Evolutionary conservation across 1,140 invertebrate species (phyloP), one percentile per base, ranked within the genome.

Genomic region (Carcinoscorpius rotundicauda): DNA sequence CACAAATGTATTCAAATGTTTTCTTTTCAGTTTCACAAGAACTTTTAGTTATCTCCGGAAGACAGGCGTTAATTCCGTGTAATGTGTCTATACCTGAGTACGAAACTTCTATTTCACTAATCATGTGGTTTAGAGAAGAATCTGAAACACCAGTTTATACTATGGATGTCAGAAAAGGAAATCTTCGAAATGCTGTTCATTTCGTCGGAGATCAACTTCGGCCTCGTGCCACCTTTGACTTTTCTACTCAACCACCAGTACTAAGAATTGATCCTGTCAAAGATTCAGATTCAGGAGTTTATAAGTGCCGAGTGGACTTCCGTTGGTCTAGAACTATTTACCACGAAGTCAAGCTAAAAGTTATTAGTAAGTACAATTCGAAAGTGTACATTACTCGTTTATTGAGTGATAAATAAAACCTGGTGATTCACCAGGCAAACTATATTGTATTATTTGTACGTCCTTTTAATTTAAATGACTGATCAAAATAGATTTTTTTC

Each of bases 301-400:
- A 73, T 10, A 66, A 68, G 52, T 73, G 72, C 59, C 64, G 72
- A 57, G 88, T 91, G 56, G 89, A 92, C 76, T 92, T 89, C 74
- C 82, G 84, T 64, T 83, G 86, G 66, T 88, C 87, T 51, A 89
- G 87, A 5, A 91, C 88, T 53, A 84, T 86, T 66, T 91, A 89
- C 76, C 85, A 84, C 71, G 85, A 85, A 70, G 83, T 91, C 68
- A 83, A 87, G 67, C 82, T 92, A 63, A 85, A 84, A 70, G 84
- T 92, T 71, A 86, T 91, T 71, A 86, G 89, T 91, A 77, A 84
- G 86, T 85, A 72, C 5, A 29, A 29, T 29, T 29, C 0, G 29
- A 29, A 29, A 29, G 2, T 29, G 51, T n/a, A 58, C 11, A 51
- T 10, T 51, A 4, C 58, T 29, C 29, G 29, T 29, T 29, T 29